Conservation (phyloP, 2,113 vertebrate genomes). For the Seriola aureovittata region DNA sequence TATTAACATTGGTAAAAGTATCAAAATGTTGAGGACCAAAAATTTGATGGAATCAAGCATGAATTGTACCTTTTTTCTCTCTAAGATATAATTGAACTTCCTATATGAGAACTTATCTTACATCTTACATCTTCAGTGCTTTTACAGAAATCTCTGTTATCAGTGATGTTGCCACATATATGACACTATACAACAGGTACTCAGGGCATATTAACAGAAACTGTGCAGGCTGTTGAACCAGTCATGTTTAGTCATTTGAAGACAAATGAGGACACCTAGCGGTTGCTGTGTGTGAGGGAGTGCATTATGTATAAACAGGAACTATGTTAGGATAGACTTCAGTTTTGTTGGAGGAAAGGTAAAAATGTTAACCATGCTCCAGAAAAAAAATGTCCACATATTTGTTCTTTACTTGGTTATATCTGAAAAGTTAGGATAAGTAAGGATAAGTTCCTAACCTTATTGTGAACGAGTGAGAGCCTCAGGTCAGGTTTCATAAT, state of each 20-base stretch:
- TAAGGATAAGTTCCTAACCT: conserved; percentile 76
- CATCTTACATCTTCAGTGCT: neutral
- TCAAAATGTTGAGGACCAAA: neutral
- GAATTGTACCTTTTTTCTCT: neutral
- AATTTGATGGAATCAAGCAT: neutral
- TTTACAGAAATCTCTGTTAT: neutral
- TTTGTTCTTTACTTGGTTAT: neutral
- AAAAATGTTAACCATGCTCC: too few relatives aligned
- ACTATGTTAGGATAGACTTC: neutral
- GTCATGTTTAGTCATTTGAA: conserved; percentile 37
- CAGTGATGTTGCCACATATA: neutral
- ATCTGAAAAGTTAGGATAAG: neutral
- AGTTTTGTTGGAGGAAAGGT: neutral
- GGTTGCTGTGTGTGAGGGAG: conserved; percentile 28
- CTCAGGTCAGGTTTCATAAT: conserved; percentile 93
- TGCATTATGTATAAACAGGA: neutral
- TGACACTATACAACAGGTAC: neutral
- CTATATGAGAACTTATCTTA: neutral
- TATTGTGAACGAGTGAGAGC: conserved; percentile 92
- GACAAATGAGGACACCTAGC: conserved; percentile 78
- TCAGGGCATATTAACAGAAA: conserved; percentile 7
- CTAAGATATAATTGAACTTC: neutral
- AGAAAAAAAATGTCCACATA: neutral
- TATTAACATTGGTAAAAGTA: neutral
- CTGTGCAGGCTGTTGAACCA: neutral